Percentiles rank a stretch among this genome's conserved stretches.
Evolutionary conservation across 1,140 invertebrate species (phyloP).

Genomic region (Aphaenogaster rudis): DNA sequence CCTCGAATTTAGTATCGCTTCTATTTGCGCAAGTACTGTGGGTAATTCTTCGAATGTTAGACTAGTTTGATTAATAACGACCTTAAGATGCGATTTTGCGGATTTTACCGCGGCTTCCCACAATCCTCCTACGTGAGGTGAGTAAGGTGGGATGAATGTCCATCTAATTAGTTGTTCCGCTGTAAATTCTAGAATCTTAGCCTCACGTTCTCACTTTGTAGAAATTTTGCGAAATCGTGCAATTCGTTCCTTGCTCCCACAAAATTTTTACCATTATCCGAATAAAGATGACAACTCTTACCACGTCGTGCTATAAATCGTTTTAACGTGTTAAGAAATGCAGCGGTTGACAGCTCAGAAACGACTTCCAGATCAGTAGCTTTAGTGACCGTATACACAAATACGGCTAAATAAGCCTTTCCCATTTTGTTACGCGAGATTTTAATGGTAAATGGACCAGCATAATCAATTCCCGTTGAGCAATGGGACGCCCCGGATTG

Average conservation of each 20-base stretch:
- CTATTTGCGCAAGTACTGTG: no score
- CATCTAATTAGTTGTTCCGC: neutral
- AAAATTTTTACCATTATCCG: conserved; percentile 9
- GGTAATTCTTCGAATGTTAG: no score
- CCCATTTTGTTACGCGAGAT: neutral
- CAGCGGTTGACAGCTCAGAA: neutral
- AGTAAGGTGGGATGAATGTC: conserved; percentile 30
- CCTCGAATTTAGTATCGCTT: no score
- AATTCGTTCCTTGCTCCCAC: neutral
- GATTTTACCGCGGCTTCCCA: conserved; percentile 7
- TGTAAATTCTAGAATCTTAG: neutral
- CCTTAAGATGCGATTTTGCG: neutral
- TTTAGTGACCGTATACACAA: neutral
- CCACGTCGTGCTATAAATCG: neutral
- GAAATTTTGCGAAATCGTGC: neutral
- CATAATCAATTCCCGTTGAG: neutral
- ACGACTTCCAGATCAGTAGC: neutral
- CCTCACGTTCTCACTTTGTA: neutral
- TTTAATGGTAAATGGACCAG: neutral
- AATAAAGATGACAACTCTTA: neutral
- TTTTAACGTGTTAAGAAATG: conserved; percentile 3
- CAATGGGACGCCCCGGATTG: neutral
- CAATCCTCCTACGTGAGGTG: neutral
- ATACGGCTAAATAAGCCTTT: conserved; percentile 1
- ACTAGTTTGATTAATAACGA: no score